Base-by-base conservation (phyloP, 2,113 vertebrate genomes). In the Siphamia tubifer region DNA sequence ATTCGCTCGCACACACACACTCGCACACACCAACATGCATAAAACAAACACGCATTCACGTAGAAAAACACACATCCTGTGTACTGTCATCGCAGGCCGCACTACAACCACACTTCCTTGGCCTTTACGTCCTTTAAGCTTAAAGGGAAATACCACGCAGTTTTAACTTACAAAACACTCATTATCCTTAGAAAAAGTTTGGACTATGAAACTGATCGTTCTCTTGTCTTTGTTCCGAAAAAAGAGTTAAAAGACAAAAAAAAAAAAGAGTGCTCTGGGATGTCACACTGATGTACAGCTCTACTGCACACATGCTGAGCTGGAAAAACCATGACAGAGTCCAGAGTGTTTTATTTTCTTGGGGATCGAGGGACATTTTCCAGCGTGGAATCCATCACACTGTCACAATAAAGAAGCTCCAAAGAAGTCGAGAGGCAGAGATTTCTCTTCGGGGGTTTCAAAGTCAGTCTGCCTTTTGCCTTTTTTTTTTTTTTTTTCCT, bases 271-370 rank as follows among this genome's bases (percentile, higher is more conserved):
- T 25, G 43, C 52, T 49, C 35, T 15, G 58, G 48, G 63, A 64
- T 58, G 61, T 76, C 63, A 53, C 69, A 10, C 60, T 77, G 65
- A 83, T 78, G 77, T 77, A 74, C 65, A 74, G 77, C 67, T 75
- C 63, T 8, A 21, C 35, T 16, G 56, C 52, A 45, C 57, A 35
- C 67, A 65, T 43, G 34, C 68, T 2, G 42, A 73, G 68, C 71
- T 82, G 81, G 78, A 88, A 88, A 77, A 77, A 56, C 17, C 32
- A 79, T 80, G 82, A 83, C 61, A 71, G 67, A 58, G 73, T 68
- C 78, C 74, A 78, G 69, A 75, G 79, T 77, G 81, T 84, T 87
- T 87, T 84, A 84, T 79, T 84, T 84, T 85, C 82, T 75, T 11
- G 5, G 75, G 73, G 77, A 73, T 72, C 68, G 5, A 55, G 83